phyloP scores from a whole-genome alignment of 2,888 invertebrate genomes.

The Clepsis dumicolana region DNA sequence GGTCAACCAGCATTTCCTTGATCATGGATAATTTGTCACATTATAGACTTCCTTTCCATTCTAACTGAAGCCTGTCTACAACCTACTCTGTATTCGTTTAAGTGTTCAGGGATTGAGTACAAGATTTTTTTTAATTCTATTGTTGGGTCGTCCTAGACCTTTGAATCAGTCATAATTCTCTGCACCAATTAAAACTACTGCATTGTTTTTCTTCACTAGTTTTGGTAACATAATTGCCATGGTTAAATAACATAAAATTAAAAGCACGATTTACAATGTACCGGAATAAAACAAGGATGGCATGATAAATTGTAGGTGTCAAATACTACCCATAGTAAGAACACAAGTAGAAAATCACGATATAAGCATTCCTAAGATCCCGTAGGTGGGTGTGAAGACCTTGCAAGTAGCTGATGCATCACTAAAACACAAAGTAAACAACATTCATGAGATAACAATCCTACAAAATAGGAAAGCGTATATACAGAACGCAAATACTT shows the following conservation, averaged over 20 bases:
- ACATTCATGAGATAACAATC: conserved; percentile 22
- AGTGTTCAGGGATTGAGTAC: neutral
- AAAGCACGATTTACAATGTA: no score
- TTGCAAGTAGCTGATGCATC: conserved; percentile 12
- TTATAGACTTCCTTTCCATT: conserved; percentile 40
- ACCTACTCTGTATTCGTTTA: neutral
- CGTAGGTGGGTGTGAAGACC: neutral
- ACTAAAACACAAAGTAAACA: conserved; percentile 26
- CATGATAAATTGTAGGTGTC: neutral
- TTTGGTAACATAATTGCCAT: no score
- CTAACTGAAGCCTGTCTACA: conserved; percentile 13
- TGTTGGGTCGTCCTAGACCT: neutral
- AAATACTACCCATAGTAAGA: neutral
- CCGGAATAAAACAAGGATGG: neutral
- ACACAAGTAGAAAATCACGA: neutral
- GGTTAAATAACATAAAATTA: no score
- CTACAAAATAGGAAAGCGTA: conserved; percentile 27
- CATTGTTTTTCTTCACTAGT: no score
- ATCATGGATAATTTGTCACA: conserved; percentile 51
- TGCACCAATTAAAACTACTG: no score
- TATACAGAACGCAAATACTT: conserved; percentile 20
- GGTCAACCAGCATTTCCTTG: conserved; percentile 67
- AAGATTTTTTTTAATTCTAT: neutral
- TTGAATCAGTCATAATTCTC: no score
- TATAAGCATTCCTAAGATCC: neutral